Percentiles rank a stretch among this genome's conserved stretches.
Conservation (phyloP, 2,113 vertebrate genomes). For the Chaetodon trifascialis region DNA sequence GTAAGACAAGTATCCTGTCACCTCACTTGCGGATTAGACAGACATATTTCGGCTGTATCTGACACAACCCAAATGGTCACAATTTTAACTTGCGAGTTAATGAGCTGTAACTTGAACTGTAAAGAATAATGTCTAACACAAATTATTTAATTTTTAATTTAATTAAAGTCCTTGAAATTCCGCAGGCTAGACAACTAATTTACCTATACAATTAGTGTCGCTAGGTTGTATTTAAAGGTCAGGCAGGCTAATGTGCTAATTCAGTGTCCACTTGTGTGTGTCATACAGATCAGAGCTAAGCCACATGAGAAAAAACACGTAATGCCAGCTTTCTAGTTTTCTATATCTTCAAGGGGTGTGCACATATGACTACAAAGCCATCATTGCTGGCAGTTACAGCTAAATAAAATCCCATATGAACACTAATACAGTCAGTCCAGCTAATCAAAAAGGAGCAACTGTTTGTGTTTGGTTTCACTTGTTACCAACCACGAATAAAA, state of each 20-base stretch:
- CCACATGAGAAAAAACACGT: too few relatives aligned
- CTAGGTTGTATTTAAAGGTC: neutral
- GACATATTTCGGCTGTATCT: neutral
- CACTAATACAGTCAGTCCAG: neutral
- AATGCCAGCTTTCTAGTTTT: neutral
- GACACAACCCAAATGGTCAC: too few relatives aligned
- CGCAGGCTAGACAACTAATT: neutral
- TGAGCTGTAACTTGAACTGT: neutral
- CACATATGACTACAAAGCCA: neutral
- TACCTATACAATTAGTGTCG: too few relatives aligned
- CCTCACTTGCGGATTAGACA: neutral
- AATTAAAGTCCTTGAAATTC: neutral
- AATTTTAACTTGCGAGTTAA: neutral
- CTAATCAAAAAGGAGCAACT: neutral
- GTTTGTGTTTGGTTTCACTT: neutral
- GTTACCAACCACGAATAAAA: neutral
- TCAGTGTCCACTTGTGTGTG: too few relatives aligned
- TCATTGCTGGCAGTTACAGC: neutral
- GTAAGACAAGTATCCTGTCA: neutral
- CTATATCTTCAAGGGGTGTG: neutral
- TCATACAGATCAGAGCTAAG: too few relatives aligned
- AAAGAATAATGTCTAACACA: too few relatives aligned
- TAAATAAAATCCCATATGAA: neutral
- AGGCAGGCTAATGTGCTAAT: neutral
- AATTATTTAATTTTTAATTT: too few relatives aligned